Base-by-base conservation (phyloP, 2,888 invertebrate species). In the Cantharis flavilabris region DNA sequence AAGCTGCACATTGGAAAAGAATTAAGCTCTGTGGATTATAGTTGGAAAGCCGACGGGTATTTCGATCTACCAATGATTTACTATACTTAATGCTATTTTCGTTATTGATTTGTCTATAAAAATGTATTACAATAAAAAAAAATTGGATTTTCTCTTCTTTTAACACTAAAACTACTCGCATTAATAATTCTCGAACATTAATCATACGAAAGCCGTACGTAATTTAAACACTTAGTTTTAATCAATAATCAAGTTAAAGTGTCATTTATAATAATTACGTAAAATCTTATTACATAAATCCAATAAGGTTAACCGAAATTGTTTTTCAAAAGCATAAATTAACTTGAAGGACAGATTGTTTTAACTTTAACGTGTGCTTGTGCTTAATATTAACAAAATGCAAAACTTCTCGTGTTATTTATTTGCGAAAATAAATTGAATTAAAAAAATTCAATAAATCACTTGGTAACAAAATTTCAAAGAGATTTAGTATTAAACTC, bases 31-130 rank as follows among this genome's bases (percentile, higher is more conserved):
- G 49, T 49, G 83, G 84, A 85, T 85, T 85, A 84, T 82, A 83
- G 85, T 85, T 84, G 80, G 83, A 82, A 83, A 85, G 83, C 84
- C 83, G 84, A 84, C 84, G 84, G 84, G 84, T 84, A 85, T 83
- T 85, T 83, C 80, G 81, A 83, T 79, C 81, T 83, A 81, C 82
- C 73, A 81, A 77, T 76, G 76, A 72, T 72, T 73, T 76, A 76
- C 76, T 72, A 70, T 63, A 62, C n/a, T 28, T 76, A 76, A 76
- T 76, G 72, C 69, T 76, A 76, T 76, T 76, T 76, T 71, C 76
- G 63, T 72, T 72, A 72, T 76, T 71, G 72, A 71, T 62, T 26
- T 26, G 23, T 33, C 33, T 49, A 20, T 49, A 49, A 20, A 20
- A 70, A 62, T 62, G n/a, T 62, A 26, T 62, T 71, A 71, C 26